These are phyloP conservation scores for Hydraecia micacea DNA, from an alignment of 2,888 invertebrate species.

Conservation along the genomic window DNA sequence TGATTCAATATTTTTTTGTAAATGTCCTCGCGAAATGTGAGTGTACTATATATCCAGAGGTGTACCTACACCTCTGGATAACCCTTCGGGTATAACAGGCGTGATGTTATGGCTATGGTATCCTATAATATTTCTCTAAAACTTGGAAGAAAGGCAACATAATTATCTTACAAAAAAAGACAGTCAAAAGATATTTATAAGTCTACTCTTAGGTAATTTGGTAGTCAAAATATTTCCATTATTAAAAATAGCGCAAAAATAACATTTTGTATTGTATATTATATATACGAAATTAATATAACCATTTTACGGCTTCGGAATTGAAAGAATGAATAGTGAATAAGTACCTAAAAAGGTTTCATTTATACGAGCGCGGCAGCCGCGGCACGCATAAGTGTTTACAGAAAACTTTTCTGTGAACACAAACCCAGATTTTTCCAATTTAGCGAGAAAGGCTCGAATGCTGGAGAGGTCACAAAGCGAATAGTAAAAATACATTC, in stretches of 20 bases:
- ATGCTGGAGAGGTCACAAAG: slow-evolving; percentile 76
- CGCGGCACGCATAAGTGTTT: slow-evolving; percentile 72
- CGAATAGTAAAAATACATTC: slow-evolving; percentile 84
- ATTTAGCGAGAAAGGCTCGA: slow-evolving; percentile 81
- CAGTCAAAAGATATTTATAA: background rate
- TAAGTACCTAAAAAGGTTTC: slow-evolving; percentile 72
- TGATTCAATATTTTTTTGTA: background rate
- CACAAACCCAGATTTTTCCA: slow-evolving; percentile 81
- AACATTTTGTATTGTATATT: background rate
- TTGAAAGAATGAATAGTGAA: slow-evolving; percentile 61
- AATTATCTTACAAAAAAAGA: background rate
- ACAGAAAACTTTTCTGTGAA: slow-evolving; percentile 78
- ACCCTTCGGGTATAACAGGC: background rate
- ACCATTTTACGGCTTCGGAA: slow-evolving; percentile 30
- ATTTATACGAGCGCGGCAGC: slow-evolving; percentile 68
- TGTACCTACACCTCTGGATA: background rate
- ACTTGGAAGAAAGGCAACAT: background rate
- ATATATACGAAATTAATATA: slow-evolving; percentile 7
- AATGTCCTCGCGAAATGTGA: background rate
- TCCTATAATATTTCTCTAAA: background rate
- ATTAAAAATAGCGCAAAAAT: background rate
- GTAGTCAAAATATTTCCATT: background rate
- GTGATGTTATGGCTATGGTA: background rate
- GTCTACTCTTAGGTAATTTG: background rate
- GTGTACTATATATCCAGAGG: background rate